Evolutionary conservation across 2,113 vertebrate genomes (phyloP), one percentile per base, ranked within the genome.

Genomic region (Chaetorhynchus papuensis): DNA sequence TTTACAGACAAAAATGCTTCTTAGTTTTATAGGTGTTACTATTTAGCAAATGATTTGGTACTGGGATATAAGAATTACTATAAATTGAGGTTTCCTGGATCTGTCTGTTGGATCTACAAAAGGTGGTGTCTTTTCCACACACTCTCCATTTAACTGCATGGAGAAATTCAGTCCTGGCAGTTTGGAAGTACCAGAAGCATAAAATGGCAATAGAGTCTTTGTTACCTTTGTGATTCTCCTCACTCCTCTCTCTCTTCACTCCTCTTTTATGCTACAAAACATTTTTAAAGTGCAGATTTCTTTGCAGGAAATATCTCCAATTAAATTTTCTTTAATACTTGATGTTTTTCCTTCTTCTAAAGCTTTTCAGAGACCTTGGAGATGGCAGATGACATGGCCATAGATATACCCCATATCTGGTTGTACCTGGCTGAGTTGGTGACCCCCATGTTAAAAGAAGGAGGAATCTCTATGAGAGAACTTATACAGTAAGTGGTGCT

Each of bases 391-490:
- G 99, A 99, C 89, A 99, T 99, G 99, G 99, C 99, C 90, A 99
- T 99, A 90, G 99, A 99, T 97, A 99, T 99, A 94, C 99, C 99
- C 74, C 99, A 99, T 91, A 99, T 99, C 91, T 99, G 99, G 99
- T 95, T 99, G 96, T 99, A 99, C 97, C 98, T 99, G 94, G 99
- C 99, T 42, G 99, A 99, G 98, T 95, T 99, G 96, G 98, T 99
- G 87, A 98, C 98, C 77, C 99, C 99, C 59, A 85, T 99, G 98
- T 98, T 99, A 93, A 99, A 98, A 98, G 99, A 99, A 83, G 99
- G 99, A 78, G 99, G 99, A 96, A 98, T 99, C 98, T 99, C 99
- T 97, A 98, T 99, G 98, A 99, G 98, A 98, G 99, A 99, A 98
- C 98, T 99, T 97, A 98, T 98, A 97, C 98, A 98, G 99, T 99